phyloP scores from a whole-genome alignment of 2,113 vertebrate species.

The Ptilorrhoa leucosticta region DNA sequence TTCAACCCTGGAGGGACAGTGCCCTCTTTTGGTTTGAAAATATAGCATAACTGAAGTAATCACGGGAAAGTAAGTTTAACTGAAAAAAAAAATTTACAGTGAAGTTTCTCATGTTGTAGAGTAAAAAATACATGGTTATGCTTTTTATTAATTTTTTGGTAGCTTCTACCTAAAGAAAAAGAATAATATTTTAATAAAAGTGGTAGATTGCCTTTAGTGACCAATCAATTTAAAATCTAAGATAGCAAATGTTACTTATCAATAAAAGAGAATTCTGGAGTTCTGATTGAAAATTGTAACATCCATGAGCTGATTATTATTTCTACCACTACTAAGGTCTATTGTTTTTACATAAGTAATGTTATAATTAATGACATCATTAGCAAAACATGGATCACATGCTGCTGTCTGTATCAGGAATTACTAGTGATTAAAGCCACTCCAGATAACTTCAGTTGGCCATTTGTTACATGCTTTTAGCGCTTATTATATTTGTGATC shows the following conservation, averaged over 20 bases:
- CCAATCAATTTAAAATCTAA: not conserved
- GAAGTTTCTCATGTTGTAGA: not conserved
- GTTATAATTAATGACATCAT: not conserved
- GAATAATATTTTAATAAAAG: not conserved
- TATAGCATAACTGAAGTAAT: not conserved
- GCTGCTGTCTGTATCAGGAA: not conserved
- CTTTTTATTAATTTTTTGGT: not conserved
- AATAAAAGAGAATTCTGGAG: not conserved
- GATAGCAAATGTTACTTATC: not conserved
- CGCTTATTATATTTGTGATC: not conserved
- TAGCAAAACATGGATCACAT: not conserved
- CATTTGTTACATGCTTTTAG: not conserved
- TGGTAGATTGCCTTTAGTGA: not conserved
- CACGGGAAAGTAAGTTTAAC: not conserved
- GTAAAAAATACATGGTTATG: not conserved
- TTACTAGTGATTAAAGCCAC: not conserved
- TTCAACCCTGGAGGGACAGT: not conserved
- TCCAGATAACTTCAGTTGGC: not conserved
- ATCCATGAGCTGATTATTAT: not conserved
- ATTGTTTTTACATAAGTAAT: not conserved
- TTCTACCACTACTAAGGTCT: not conserved
- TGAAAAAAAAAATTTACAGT: not conserved
- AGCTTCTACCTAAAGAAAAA: not conserved
- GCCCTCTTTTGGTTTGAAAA: slow-evolving; percentile 54
- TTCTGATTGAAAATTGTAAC: not conserved